These are phyloP conservation scores for Callorhinus ursinus DNA, from an alignment of 2,113 vertebrate genomes.

Conservation along the genomic window DNA sequence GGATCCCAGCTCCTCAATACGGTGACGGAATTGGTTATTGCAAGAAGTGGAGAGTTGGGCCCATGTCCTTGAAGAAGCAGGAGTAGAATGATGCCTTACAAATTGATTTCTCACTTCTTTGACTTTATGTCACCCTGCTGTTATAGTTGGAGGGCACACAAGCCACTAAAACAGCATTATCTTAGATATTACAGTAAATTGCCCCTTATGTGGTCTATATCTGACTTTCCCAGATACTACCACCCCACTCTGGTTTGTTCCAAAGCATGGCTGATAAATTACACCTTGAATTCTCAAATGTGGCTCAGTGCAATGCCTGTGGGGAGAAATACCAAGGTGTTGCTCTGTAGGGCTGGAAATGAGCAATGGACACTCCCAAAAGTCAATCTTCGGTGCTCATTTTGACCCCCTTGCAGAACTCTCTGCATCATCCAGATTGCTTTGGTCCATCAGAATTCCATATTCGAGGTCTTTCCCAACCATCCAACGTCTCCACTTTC, in stretches of 20 bases:
- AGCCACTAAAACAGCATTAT: background rate
- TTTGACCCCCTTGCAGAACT: background rate
- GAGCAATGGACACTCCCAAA: background rate
- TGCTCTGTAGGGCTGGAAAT: background rate
- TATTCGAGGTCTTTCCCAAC: background rate
- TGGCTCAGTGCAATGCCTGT: background rate
- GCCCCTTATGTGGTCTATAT: background rate
- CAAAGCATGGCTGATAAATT: background rate
- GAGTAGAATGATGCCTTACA: background rate
- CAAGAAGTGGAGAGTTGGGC: background rate
- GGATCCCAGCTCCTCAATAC: background rate
- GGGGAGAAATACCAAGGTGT: background rate
- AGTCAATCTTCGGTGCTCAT: background rate
- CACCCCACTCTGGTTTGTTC: background rate
- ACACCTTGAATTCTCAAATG: background rate
- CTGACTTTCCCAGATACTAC: background rate
- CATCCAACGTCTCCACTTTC: background rate
- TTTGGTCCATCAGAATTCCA: background rate
- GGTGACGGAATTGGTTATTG: background rate
- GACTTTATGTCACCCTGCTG: background rate
- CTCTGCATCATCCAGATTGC: background rate
- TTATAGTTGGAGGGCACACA: background rate
- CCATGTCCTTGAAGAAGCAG: background rate
- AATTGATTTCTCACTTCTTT: background rate
- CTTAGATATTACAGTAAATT: background rate